These are phyloP conservation scores for Oikopleura dioica DNA, from an alignment of 23 tunicate species.

Conservation along the genomic window DNA sequence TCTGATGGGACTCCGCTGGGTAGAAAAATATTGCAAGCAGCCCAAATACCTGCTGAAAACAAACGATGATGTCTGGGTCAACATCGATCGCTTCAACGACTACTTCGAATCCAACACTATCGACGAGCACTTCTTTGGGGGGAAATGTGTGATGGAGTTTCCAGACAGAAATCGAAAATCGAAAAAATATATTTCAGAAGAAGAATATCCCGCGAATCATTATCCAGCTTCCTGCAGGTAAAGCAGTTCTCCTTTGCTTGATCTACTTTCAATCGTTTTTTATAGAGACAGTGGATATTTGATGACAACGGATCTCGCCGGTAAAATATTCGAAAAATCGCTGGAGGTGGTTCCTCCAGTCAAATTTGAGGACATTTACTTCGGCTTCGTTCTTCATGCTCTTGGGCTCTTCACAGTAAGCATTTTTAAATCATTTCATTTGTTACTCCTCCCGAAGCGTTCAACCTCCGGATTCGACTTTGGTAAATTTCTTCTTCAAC, in stretches of 20 bases:
- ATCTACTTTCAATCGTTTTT: background rate
- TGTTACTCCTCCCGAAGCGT: background rate
- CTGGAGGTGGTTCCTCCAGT: background rate
- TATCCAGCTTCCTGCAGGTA: background rate
- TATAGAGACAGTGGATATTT: slow-evolving; percentile 2
- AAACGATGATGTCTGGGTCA: slow-evolving; percentile 12
- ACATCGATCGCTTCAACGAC: background rate
- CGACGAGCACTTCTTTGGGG: background rate
- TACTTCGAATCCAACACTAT: background rate
- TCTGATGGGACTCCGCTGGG: slow-evolving; percentile 11
- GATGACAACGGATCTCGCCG: background rate
- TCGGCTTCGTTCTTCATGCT: background rate
- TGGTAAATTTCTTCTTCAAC: slow-evolving; percentile 1
- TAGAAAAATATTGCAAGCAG: background rate
- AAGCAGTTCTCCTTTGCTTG: background rate
- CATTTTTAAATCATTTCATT: background rate
- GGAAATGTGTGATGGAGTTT: background rate
- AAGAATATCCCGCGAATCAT: background rate
- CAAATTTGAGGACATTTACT: background rate
- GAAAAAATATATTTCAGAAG: background rate
- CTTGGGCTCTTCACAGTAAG: background rate
- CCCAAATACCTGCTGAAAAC: background rate
- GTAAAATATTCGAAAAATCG: background rate
- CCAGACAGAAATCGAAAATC: slow-evolving; percentile 12
- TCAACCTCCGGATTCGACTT: background rate